Percentiles rank a stretch among this genome's conserved stretches.
Conservation (phyloP, 2,797 vertebrate genomes). For the Darevskia nairensis region DNA sequence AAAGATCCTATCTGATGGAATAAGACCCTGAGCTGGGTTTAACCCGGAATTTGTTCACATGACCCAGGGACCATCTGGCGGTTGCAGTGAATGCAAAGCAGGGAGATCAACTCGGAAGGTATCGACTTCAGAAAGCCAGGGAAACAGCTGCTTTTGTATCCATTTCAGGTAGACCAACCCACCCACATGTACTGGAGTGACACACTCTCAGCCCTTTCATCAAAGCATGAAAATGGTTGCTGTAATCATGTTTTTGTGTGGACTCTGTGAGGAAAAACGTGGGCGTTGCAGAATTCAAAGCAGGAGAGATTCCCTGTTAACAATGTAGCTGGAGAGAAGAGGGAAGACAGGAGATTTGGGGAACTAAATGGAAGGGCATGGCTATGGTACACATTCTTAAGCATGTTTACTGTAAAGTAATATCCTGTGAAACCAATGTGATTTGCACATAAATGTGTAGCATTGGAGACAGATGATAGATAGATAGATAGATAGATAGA, state of each 20-base stretch:
- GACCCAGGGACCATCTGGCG: constrained; percentile 6
- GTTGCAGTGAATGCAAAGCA: neutral
- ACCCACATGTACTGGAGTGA: neutral
- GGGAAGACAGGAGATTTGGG: neutral
- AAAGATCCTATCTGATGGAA: neutral
- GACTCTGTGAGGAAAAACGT: neutral
- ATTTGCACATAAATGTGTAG: neutral
- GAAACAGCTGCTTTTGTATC: neutral
- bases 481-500: neutral
- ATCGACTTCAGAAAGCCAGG: constrained; percentile 30
- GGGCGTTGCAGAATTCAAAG: neutral
- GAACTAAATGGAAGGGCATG: neutral
- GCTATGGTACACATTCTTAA: neutral
- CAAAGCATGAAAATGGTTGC: neutral
- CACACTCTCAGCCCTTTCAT: neutral
- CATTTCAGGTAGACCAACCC: neutral
- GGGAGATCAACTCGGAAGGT: neutral
- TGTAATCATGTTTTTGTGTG: neutral
- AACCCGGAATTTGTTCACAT: constrained; percentile 3
- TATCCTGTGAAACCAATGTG: neutral
- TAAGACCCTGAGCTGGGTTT: neutral
- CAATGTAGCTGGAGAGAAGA: neutral
- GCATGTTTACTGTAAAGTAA: neutral
- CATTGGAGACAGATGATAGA: too few relatives aligned
- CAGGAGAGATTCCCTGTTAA: neutral